These are phyloP conservation scores for Drosophila mulleri DNA, from an alignment of 2,888 invertebrate genomes.

Conservation along the genomic window DNA sequence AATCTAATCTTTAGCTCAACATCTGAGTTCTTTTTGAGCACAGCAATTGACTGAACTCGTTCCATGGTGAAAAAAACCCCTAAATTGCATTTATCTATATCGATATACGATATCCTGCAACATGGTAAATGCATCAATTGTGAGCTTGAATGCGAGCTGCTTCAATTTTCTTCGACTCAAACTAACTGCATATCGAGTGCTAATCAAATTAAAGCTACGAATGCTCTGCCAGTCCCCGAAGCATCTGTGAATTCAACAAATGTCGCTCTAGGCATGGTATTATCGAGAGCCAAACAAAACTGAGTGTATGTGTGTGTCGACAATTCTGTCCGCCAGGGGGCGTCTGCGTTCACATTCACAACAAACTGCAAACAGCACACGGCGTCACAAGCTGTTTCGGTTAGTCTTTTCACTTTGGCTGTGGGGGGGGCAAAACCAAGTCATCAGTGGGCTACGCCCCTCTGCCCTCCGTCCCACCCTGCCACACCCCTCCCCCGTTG, in stretches of 20 bases:
- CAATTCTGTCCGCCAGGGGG: conserved; percentile 51
- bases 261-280: conserved; percentile 40
- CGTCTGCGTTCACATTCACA: conserved; percentile 46
- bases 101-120: background rate
- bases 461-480: background rate
- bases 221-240: conserved; percentile 4
- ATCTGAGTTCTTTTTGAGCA: no score
- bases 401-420: conserved; percentile 49
- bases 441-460: conserved; percentile 35
- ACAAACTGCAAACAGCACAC: conserved; percentile 16
- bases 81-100: background rate
- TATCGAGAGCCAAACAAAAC: background rate
- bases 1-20: no score
- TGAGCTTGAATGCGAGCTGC: background rate
- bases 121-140: background rate
- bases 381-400: conserved; percentile 49
- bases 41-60: background rate
- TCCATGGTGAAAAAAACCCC: background rate
- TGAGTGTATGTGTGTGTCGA: conserved; percentile 26
- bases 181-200: conserved; percentile 7
- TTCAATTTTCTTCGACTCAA: background rate
- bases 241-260: conserved; percentile 18
- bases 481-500: background rate
- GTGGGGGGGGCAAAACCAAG: conserved; percentile 36
- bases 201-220: conserved; percentile 20